phyloP scores from a whole-genome alignment of 2,888 invertebrate species.

The Physocephala rufipes region DNA sequence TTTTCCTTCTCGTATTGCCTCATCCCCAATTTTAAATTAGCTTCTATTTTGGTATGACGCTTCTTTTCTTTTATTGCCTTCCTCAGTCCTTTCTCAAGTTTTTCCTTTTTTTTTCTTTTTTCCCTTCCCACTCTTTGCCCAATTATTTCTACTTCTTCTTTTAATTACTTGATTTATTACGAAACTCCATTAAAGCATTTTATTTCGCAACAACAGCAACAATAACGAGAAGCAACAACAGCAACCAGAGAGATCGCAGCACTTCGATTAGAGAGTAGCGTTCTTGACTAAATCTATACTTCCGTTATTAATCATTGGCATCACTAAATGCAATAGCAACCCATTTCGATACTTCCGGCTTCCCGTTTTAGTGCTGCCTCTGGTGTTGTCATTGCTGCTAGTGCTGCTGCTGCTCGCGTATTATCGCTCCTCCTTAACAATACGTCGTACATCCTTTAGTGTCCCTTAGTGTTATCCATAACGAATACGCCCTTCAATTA shows the following conservation, averaged over 20 bases:
- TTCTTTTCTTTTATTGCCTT: too few relatives aligned
- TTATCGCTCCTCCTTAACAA: constrained; percentile 6
- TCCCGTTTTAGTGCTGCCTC: constrained; percentile 13
- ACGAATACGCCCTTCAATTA: constrained; percentile 63
- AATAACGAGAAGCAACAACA: constrained; percentile 36
- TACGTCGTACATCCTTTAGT: constrained; percentile 22
- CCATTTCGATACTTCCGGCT: constrained; percentile 25
- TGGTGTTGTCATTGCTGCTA: background rate
- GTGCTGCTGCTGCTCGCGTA: constrained; percentile 12
- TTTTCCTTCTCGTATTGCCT: too few relatives aligned
- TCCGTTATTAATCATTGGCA: constrained; percentile 64
- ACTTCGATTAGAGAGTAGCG: constrained; percentile 57
- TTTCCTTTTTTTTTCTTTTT: background rate
- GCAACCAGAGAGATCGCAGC: too few relatives aligned
- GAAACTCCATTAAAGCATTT: constrained; percentile 42
- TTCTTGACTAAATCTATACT: constrained; percentile 60
- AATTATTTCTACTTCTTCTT: background rate
- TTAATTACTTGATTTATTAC: constrained; percentile 43
- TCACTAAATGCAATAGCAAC: constrained; percentile 57
- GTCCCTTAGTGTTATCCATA: constrained; percentile 39
- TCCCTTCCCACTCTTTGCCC: background rate
- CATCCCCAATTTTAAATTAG: too few relatives aligned
- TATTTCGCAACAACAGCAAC: constrained; percentile 51
- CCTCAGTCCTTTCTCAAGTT: background rate
- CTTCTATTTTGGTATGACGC: too few relatives aligned